Percentiles rank a stretch among this genome's conserved stretches.
Conservation (phyloP, 2,888 invertebrate species). For the Lacanobia wlatinum region DNA sequence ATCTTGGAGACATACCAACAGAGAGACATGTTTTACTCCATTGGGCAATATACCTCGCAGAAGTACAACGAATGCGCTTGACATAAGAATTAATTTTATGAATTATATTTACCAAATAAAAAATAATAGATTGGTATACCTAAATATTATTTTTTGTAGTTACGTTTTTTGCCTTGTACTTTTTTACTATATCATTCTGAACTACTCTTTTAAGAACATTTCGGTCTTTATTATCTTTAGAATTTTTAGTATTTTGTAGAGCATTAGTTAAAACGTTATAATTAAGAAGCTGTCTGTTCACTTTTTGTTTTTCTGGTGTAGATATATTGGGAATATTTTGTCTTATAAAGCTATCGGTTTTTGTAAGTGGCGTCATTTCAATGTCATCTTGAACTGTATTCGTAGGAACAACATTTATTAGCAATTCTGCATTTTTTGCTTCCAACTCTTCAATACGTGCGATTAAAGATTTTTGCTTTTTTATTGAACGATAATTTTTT, state of each 20-base stretch:
- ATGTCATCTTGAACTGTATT: not conserved
- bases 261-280: conserved; percentile 8
- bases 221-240: too few species aligned
- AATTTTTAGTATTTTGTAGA: conserved; percentile 3
- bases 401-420: not conserved
- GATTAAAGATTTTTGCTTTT: not conserved
- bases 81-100: too few species aligned
- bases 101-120: too few species aligned
- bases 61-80: too few species aligned
- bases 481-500: not conserved
- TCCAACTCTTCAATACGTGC: not conserved
- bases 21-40: too few species aligned
- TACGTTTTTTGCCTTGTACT: too few species aligned
- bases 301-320: conserved; percentile 10
- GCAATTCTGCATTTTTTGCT: conserved; percentile 3
- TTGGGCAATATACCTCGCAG: too few species aligned
- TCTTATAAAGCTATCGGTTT: conserved; percentile 3
- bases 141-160: too few species aligned
- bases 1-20: too few species aligned
- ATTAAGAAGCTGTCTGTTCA: conserved; percentile 2
- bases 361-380: conserved; percentile 1
- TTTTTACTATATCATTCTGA: too few species aligned
- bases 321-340: conserved; percentile 6
- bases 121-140: too few species aligned
- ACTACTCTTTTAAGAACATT: too few species aligned